Base-by-base conservation (phyloP, 2,797 vertebrate species). In the Mus spretus region DNA sequence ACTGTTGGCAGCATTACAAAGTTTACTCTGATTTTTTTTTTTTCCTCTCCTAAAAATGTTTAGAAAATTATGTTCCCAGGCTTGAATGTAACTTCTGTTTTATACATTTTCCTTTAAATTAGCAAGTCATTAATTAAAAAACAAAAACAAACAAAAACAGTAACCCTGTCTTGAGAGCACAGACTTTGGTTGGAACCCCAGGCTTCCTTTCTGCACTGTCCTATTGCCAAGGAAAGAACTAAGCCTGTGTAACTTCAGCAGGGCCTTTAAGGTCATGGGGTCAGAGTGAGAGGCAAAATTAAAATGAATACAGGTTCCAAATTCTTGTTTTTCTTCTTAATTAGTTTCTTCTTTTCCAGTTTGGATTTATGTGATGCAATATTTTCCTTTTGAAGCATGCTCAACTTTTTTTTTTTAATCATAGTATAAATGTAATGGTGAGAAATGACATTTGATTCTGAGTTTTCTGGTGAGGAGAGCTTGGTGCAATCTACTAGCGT, bases 361-460 rank as follows among this genome's bases (percentile, higher is more conserved):
- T 91, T 91, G 24, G 17, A n/a, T 96, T 95, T 55, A 28, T 14
- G 14, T 84, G 28, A 1, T 28, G 5, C 65, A 91, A 6, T 74
- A 57, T 83, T 92, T 44, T 84, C 47, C 20, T 91, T 91, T 89
- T 70, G 57, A 89, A 91, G 72, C 59, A 80, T 55, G 20, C 6
- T 50, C 74, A 44, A 47, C 75, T 92, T 96, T 92, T 79, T 72
- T 92, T 91, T 75, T 90, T 95, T 88, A n/a, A 77, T 65, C 93
- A 67, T 82, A 70, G 0, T 40, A 67, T 91, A 89, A 92, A 74
- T 89, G 31, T 22, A 55, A n/a, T 90, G 63, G 70, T 79, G n/a
- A 63, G 72, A 81, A 89, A 81, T 70, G 20, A 79, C 28, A 37
- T 44, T 50, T 92, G 34, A 10, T 65, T 95, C 92, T 57, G 47